Conservation (phyloP, 2,888 invertebrate genomes). For the Melanostoma mellinum region DNA sequence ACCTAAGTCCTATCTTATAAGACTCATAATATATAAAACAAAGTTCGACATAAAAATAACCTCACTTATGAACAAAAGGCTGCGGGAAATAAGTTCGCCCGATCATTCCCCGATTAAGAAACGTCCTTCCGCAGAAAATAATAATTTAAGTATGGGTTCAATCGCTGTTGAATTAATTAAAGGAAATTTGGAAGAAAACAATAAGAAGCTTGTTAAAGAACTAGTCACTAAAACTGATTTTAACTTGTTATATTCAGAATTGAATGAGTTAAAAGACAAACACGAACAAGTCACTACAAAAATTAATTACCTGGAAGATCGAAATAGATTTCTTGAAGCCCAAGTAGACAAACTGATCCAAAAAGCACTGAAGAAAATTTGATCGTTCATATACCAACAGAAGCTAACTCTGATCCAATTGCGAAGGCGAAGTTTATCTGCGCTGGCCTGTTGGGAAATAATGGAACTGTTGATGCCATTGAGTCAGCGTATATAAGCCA, state of each 20-base stretch:
- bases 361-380: constrained; percentile 20
- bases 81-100: constrained; percentile 1
- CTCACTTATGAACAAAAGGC: constrained; percentile 7
- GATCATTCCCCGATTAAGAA: constrained; percentile 6
- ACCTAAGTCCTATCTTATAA: constrained; percentile 5
- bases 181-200: constrained; percentile 9
- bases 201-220: constrained; percentile 14
- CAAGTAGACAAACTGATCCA: constrained; percentile 10
- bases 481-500: background rate
- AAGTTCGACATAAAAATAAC: constrained; percentile 7
- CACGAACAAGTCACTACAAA: constrained; percentile 1
- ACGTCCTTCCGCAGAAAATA: background rate
- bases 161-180: constrained; percentile 13
- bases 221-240: constrained; percentile 4
- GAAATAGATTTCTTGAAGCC: constrained; percentile 4
- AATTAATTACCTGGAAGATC: constrained; percentile 1
- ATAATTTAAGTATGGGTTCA: background rate
- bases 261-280: background rate
- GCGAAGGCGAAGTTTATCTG: constrained; percentile 16
- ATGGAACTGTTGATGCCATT: background rate
- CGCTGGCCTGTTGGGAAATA: background rate
- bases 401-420: background rate
- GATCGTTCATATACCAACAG: background rate
- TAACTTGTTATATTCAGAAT: background rate
- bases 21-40: background rate